Evolutionary conservation across 2,888 invertebrate species (phyloP), one percentile per base, ranked within the genome.

Genomic region (Tetheella fluctuosa): DNA sequence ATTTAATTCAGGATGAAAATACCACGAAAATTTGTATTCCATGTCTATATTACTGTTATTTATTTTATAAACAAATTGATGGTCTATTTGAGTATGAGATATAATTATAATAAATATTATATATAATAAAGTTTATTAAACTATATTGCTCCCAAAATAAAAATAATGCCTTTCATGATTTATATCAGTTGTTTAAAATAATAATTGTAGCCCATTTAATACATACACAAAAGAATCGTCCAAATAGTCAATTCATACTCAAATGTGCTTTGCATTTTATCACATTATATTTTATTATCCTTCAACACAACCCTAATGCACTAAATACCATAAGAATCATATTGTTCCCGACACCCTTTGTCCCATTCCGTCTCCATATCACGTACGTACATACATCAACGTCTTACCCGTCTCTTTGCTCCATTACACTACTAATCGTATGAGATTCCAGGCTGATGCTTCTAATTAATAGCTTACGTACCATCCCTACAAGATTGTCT

Each of bases 371-470:
- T 23, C 53, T 59, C 58, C 58, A 58, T 34, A 56, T 62, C 20
- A 55, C 23, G 15, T 34, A 30, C 63, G 66, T 70, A 80, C 73
- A 84, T 86, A 85, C 74, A 85, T 88, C 87, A 88, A 86, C 77
- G 86, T 87, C 85, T 78, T 70, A 73, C 76, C 71, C 79, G 71
- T 76, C 76, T 76, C 63, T 68, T 66, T 73, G 85, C 82, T 81
- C 85, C 87, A 89, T 89, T 90, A 88, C 85, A 78, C 83, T 79
- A 84, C 89, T 88, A 90, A 89, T 90, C 89, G 87, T 84, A 84
- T 82, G 80, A 84, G 89, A 90, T 89, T 88, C 86, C 82, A 75
- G 79, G 68, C 82, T 84, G 85, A 88, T 87, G 86, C 85, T 74
- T 80, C 81, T 86, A 87, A 89, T 89, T 88, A 87, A 89, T 89